Evolutionary conservation across 2,888 invertebrate species (phyloP).

Genomic region (Hyles lineata): DNA sequence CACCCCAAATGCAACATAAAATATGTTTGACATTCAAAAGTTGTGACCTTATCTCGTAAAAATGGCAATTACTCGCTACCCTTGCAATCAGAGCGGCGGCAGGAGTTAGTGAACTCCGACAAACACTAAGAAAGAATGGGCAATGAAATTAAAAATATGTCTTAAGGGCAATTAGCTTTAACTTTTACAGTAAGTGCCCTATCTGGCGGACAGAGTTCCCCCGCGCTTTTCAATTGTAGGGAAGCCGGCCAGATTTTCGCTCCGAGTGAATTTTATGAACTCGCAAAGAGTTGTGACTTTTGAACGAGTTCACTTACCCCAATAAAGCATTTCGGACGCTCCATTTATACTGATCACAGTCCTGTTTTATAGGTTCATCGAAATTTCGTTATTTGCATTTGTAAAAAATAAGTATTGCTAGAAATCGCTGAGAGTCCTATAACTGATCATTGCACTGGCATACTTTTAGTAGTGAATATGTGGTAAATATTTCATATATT

Average conservation of each 20-base stretch:
- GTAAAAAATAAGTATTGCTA: too few relatives aligned
- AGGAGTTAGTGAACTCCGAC: slow-evolving; percentile 75
- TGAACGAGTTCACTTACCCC: slow-evolving; percentile 67
- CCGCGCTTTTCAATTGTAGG: slow-evolving; percentile 83
- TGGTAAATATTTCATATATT: too few relatives aligned
- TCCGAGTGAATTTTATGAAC: slow-evolving; percentile 82
- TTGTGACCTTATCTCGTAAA: slow-evolving; percentile 82
- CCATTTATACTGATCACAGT: slow-evolving; percentile 33
- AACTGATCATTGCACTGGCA: too few relatives aligned
- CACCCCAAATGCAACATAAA: slow-evolving; percentile 57
- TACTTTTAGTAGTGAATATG: too few relatives aligned
- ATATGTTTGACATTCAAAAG: slow-evolving; percentile 81
- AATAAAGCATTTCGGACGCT: slow-evolving; percentile 22
- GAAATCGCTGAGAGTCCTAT: too few relatives aligned
- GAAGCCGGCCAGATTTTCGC: slow-evolving; percentile 72
- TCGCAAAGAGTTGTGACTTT: slow-evolving; percentile 72
- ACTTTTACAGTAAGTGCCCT: slow-evolving; percentile 85
- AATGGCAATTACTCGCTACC: slow-evolving; percentile 80
- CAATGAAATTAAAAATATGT: slow-evolving; percentile 86
- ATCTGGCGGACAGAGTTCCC: slow-evolving; percentile 70
- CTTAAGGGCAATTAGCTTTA: slow-evolving; percentile 86
- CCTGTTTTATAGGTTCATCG: neutral
- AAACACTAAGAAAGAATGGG: slow-evolving; percentile 80
- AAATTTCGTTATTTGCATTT: neutral
- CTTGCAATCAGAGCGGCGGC: slow-evolving; percentile 66